Evolutionary conservation across 2,888 invertebrate genomes (phyloP).

Genomic region (Rhabditophanes sp.): DNA sequence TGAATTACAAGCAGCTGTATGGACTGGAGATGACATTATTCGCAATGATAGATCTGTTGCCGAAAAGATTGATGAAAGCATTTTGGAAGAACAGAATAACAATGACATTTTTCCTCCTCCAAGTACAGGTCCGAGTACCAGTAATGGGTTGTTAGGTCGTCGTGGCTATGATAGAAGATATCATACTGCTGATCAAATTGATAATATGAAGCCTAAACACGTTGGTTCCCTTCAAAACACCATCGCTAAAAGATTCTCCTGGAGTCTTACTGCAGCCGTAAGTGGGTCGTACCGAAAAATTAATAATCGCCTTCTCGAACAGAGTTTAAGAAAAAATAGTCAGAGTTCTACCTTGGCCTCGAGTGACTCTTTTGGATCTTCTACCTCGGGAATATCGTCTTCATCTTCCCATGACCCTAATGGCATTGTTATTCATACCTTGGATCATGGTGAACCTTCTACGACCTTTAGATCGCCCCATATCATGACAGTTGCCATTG

Average conservation of each 20-base stretch:
- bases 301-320: conserved; percentile 10
- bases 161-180: conserved; percentile 47
- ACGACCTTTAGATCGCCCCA: conserved; percentile 6
- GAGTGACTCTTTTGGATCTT: conserved; percentile 37
- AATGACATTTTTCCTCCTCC: too few species aligned
- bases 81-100: too few species aligned
- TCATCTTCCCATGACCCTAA: conserved; percentile 18
- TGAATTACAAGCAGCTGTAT: too few species aligned
- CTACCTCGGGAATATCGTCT: conserved; percentile 38
- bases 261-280: conserved; percentile 21
- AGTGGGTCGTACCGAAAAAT: conserved; percentile 22
- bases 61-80: too few species aligned
- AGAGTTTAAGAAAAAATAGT: not conserved
- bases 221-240: not conserved
- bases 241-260: conserved; percentile 17
- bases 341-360: conserved; percentile 28
- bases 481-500: conserved; percentile 11
- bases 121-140: too few species aligned
- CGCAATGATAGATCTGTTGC: too few species aligned
- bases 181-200: conserved; percentile 57
- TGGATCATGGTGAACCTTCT: conserved; percentile 3
- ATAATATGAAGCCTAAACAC: conserved; percentile 43
- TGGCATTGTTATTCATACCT: conserved; percentile 5
- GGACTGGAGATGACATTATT: too few species aligned
- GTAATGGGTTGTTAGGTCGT: conserved; percentile 7